A percentile compares a stretch with the other conserved stretches of the same genome.
Conservation (phyloP, 2,113 vertebrate species). For the Antechinus stuartii region DNA sequence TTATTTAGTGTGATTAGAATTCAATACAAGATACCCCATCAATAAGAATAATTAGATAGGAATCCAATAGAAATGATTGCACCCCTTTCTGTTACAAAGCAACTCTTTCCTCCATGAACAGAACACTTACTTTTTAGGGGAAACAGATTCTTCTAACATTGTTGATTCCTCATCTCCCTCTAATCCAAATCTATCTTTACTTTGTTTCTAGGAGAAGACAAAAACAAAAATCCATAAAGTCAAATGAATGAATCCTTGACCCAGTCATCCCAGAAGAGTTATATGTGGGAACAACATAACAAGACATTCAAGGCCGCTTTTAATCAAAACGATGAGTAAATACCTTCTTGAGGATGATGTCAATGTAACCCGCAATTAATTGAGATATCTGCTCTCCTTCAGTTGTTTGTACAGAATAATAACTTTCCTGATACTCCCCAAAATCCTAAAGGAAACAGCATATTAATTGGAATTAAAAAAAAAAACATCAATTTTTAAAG, state of each 20-base stretch:
- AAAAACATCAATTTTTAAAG: neutral
- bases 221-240: neutral
- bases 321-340: neutral
- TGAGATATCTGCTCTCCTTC: conserved; percentile 99
- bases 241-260: neutral
- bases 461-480: conserved; percentile 24
- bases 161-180: conserved; percentile 99
- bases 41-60: neutral
- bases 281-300: neutral
- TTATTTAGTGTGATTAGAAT: neutral
- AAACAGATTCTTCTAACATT: conserved; percentile 98
- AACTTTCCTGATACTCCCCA: conserved; percentile 99
- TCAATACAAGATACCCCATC: neutral
- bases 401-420: conserved; percentile 98
- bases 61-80: neutral
- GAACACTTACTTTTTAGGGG: conserved; percentile 94
- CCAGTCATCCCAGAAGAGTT: neutral
- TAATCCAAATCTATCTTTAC: conserved; percentile 98
- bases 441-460: conserved; percentile 89
- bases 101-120: neutral
- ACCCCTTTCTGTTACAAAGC: neutral
- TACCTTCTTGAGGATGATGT: conserved; percentile 99
- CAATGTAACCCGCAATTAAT: conserved; percentile 98
- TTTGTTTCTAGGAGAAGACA: conserved; percentile 92
- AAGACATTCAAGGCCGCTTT: conserved; percentile 1